phyloP scores from a whole-genome alignment of 2,113 vertebrate species.

The Laticauda laticaudata region DNA sequence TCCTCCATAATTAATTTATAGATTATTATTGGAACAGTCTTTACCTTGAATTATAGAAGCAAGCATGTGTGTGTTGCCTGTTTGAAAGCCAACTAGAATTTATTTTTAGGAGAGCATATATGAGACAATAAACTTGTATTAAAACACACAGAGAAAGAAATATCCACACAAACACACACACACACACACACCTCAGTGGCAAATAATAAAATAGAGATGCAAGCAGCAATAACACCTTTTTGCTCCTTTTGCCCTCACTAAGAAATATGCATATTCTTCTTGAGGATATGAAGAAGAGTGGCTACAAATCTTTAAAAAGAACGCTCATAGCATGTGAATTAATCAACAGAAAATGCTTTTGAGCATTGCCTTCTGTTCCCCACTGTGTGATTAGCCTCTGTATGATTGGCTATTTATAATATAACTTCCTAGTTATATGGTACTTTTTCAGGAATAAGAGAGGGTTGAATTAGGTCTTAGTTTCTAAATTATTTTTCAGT shows the following conservation, averaged over 20 bases:
- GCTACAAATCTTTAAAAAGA: not conserved
- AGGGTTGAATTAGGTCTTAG: not conserved
- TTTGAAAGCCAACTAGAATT: not conserved
- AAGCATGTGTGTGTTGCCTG: not conserved
- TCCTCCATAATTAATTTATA: not conserved
- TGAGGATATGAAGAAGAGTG: not conserved
- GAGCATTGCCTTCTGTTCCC: not conserved
- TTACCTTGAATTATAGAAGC: not conserved
- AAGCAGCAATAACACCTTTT: not conserved
- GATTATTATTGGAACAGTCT: not conserved
- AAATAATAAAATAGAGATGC: constrained; percentile 1
- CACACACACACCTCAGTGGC: not conserved
- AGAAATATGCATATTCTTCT: not conserved
- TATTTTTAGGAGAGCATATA: not conserved
- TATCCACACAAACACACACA: not conserved
- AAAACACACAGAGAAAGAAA: not conserved
- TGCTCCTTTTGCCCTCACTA: not conserved
- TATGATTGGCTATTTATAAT: too few relatives aligned
- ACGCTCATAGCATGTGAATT: not conserved
- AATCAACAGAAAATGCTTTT: not conserved
- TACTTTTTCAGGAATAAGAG: not conserved
- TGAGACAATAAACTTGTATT: not conserved
- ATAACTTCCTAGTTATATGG: not conserved
- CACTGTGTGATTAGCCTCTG: not conserved
- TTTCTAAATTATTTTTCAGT: not conserved